These are phyloP conservation scores for Axinella damicornis DNA, from an alignment of 37 sponge, comb jelly and placozoan species.

Conservation along the genomic window DNA sequence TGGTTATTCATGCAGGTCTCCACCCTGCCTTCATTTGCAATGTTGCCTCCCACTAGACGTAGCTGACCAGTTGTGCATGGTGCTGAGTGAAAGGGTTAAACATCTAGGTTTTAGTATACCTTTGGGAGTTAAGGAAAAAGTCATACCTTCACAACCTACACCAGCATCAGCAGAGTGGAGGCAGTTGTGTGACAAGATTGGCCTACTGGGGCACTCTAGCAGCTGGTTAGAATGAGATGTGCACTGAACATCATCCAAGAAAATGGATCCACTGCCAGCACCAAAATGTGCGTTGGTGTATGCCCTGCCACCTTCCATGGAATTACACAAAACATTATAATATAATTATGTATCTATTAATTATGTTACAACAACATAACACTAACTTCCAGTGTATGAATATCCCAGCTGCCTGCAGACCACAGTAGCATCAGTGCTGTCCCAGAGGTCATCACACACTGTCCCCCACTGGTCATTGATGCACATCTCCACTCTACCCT, in stretches of 20 bases:
- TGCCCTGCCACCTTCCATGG: slow-evolving; percentile 3
- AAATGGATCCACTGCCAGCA: slow-evolving; percentile 15
- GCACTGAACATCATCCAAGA: slow-evolving; percentile 9
- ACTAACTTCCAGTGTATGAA: not conserved
- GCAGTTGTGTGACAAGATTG: slow-evolving; percentile 7
- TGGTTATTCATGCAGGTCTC: not conserved
- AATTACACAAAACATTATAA: too few relatives aligned
- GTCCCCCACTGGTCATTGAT: slow-evolving; percentile 27
- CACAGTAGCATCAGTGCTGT: slow-evolving; percentile 5
- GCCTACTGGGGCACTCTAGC: slow-evolving; percentile 7
- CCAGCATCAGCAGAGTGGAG: slow-evolving; percentile 23
- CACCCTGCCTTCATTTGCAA: slow-evolving; percentile 2
- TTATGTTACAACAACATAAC: not conserved
- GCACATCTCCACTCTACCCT: slow-evolving; percentile 14
- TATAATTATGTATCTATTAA: too few relatives aligned
- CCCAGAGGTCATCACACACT: slow-evolving; percentile 8
- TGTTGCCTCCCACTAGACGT: not conserved
- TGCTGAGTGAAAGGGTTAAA: not conserved
- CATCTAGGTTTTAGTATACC: too few relatives aligned
- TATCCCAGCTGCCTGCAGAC: slow-evolving; percentile 15
- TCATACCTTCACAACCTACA: slow-evolving; percentile 8
- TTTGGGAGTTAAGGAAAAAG: too few relatives aligned
- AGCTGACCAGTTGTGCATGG: slow-evolving; percentile 14
- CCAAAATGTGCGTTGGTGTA: slow-evolving; percentile 18
- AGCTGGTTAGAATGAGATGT: not conserved